A percentile compares a stretch with the other conserved stretches of the same genome.
phyloP scores from a whole-genome alignment of 2,797 vertebrate genomes.

The Cheracebus regulus region DNA sequence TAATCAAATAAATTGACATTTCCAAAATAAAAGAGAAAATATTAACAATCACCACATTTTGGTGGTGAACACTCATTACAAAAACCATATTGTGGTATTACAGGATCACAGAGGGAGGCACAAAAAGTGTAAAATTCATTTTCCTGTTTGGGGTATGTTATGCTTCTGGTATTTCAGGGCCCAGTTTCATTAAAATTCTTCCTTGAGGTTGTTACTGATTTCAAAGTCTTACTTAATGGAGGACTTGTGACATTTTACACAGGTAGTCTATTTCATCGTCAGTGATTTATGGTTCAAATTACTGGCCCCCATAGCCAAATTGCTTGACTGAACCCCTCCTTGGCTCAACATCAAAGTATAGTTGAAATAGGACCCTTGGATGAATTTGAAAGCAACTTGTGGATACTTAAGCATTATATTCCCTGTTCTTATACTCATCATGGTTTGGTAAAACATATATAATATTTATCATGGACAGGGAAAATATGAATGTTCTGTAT shows the following conservation, averaged over 20 bases:
- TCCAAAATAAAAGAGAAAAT: neutral
- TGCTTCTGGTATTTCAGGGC: neutral
- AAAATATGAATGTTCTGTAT: neutral
- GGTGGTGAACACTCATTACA: too few species aligned
- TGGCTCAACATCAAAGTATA: neutral
- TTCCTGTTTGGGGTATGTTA: neutral
- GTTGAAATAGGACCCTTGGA: slow-evolving; percentile 5
- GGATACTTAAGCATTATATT: slow-evolving; percentile 5
- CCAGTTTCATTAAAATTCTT: neutral
- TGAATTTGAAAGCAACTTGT: slow-evolving; percentile 26
- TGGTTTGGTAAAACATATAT: neutral
- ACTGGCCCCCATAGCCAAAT: neutral
- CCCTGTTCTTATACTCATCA: neutral
- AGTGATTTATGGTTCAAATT: neutral
- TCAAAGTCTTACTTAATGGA: neutral
- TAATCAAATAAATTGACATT: neutral
- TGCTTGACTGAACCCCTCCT: neutral
- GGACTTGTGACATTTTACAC: slow-evolving; percentile 13
- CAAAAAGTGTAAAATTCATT: neutral
- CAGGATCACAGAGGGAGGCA: neutral
- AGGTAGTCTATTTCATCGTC: neutral
- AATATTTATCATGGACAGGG: neutral
- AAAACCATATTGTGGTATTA: neutral
- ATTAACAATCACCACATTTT: neutral
- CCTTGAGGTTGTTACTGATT: neutral